A percentile compares a stretch with the other conserved stretches of the same genome.
Evolutionary conservation across 1,140 invertebrate genomes (phyloP).

Genomic region (Cecropterus lyciades): DNA sequence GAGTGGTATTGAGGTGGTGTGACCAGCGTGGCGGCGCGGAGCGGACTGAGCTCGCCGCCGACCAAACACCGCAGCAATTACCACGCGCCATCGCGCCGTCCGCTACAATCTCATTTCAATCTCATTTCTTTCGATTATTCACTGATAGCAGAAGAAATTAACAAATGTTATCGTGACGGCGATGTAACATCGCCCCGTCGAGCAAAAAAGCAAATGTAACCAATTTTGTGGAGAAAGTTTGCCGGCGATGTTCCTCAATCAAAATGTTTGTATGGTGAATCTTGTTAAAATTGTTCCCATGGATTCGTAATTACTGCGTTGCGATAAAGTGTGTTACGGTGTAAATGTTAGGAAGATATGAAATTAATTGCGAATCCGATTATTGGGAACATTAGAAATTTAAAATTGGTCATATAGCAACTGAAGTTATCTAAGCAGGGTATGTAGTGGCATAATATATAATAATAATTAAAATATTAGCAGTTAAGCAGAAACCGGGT

Average conservation of each 20-base stretch:
- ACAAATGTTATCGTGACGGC: constrained; percentile 58
- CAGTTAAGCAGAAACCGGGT: constrained; percentile 31
- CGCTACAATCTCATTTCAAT: constrained; percentile 47
- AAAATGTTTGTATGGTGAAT: constrained; percentile 42
- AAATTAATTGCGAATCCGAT: too few relatives aligned
- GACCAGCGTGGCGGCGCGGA: constrained; percentile 59
- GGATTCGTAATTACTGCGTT: background rate
- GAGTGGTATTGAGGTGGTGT: constrained; percentile 44
- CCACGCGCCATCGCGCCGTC: constrained; percentile 58
- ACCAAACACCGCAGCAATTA: constrained; percentile 58
- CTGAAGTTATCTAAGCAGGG: too few relatives aligned
- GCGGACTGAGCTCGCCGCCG: constrained; percentile 54
- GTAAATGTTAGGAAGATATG: too few relatives aligned
- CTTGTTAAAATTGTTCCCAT: constrained; percentile 37
- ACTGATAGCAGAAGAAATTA: constrained; percentile 64
- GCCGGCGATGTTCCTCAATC: constrained; percentile 38
- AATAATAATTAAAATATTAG: constrained; percentile 19
- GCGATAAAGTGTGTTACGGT: too few relatives aligned
- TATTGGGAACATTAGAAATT: too few relatives aligned
- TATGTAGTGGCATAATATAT: too few relatives aligned
- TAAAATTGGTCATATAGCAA: constrained; percentile 1
- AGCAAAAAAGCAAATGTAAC: constrained; percentile 53
- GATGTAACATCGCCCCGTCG: constrained; percentile 35
- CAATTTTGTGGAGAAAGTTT: constrained; percentile 62
- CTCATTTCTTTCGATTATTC: constrained; percentile 74